Evolutionary conservation across 1,140 invertebrate genomes (phyloP), one percentile per base, ranked within the genome.

Genomic region (Platorchestia sp.): DNA sequence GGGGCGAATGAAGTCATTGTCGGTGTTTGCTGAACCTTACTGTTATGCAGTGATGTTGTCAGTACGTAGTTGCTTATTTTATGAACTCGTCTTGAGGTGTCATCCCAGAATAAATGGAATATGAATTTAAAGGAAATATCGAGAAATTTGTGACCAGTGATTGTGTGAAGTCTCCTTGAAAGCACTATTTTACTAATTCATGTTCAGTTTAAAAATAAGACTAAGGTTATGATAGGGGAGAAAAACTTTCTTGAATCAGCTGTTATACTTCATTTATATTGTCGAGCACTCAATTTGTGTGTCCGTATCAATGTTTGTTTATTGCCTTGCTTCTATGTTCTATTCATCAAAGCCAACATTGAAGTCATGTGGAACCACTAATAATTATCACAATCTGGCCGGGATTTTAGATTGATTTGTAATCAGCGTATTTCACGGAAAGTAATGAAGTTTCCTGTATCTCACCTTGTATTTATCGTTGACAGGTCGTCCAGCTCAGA

Each of bases 401-500:
- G 59, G 6, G 6, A 19, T 10, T 51, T 19, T 6, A 10, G 47
- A 6, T 51, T 75, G 59, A 75, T 36, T 22, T 36, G 14, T 75
- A 36, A 75, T 14, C 36, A 22, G 36, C 59, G 27, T 75, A 36
- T 75, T 27, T 75, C 59, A 1, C 27, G 36, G 14, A 75, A 75
- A 10, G 10, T 36, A 75, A 27, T 75, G 27, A 75, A 75, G 36
- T 75, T 75, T 75, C 27, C 59, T 3, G 10, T 75, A 27, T 36
- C 1, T 75, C 59, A 10, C 1, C 14, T 75, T 75, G 22, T 22
- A 44, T 53, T 47, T 95, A 44, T 53, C 44, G 95, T 95, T 95
- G 3, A 86, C 87, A 96, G 96, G 87, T 96, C 95, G 43, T 96
- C 95, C 51, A 96, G 96, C 86, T 90, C 95, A 51, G 96, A 96